Conservation (phyloP, 2,888 invertebrate genomes). For the Drosophila sordidula region DNA sequence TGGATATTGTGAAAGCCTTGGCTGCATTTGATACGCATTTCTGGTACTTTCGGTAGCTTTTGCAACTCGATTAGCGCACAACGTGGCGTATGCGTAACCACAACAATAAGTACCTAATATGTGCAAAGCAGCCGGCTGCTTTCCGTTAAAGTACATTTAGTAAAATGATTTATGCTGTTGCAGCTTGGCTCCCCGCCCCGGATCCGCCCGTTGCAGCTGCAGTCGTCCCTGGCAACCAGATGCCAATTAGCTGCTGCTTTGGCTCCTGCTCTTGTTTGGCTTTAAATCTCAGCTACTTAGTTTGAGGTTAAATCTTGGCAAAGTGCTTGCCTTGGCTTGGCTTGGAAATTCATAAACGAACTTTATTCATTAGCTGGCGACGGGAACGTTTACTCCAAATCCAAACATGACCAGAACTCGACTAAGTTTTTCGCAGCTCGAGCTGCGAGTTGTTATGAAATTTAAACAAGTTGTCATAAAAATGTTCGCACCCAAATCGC, state of each 20-base stretch:
- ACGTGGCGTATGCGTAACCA: slow-evolving; percentile 41
- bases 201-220: background rate
- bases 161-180: slow-evolving; percentile 21
- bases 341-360: slow-evolving; percentile 64
- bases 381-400: slow-evolving; percentile 26
- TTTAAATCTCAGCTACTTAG: slow-evolving; percentile 34
- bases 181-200: slow-evolving; percentile 1
- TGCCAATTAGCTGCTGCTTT: slow-evolving; percentile 35
- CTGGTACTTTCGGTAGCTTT: background rate
- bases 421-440: slow-evolving; percentile 62
- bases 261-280: slow-evolving; percentile 5
- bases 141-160: slow-evolving; percentile 7
- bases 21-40: background rate
- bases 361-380: slow-evolving; percentile 72
- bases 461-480: slow-evolving; percentile 81
- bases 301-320: slow-evolving; percentile 33
- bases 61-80: background rate
- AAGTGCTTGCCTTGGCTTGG: slow-evolving; percentile 9
- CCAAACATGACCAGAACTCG: slow-evolving; percentile 50
- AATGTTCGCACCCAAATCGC: slow-evolving; percentile 69
- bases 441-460: slow-evolving; percentile 61
- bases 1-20: background rate
- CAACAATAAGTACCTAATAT: slow-evolving; percentile 10
- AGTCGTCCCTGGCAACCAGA: slow-evolving; percentile 27
- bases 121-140: slow-evolving; percentile 8